Conservation (phyloP, 2,888 invertebrate genomes). For the Meta bourneti region DNA sequence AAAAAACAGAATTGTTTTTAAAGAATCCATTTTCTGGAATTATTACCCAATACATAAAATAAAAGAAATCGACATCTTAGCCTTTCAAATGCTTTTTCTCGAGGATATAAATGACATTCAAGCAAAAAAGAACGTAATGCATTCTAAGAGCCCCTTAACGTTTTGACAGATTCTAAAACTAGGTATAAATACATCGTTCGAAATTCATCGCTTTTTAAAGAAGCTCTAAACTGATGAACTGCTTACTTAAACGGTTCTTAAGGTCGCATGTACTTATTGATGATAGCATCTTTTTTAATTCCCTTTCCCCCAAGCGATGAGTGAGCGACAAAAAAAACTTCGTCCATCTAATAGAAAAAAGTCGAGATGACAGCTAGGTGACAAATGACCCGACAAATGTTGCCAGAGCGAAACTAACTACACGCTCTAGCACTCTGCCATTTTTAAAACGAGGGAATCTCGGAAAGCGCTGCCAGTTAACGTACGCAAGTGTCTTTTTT, state of each 20-base stretch:
- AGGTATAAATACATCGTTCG: not conserved
- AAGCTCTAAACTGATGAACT: slow-evolving; percentile 13
- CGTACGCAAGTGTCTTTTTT: not conserved
- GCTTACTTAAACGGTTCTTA: slow-evolving; percentile 25
- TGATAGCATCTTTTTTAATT: slow-evolving; percentile 4
- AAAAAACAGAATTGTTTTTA: too few relatives aligned
- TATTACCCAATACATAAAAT: too few relatives aligned
- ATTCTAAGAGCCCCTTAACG: too few relatives aligned
- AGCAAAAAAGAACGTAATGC: too few relatives aligned
- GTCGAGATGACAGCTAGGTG: slow-evolving; percentile 34
- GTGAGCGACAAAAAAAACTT: not conserved
- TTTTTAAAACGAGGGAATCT: slow-evolving; percentile 22
- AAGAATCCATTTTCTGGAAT: too few relatives aligned
- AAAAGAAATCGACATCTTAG: too few relatives aligned
- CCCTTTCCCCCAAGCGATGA: not conserved
- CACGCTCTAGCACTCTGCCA: slow-evolving; percentile 1
- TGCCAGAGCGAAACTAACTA: slow-evolving; percentile 20
- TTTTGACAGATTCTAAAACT: too few relatives aligned
- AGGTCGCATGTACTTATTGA: slow-evolving; percentile 21
- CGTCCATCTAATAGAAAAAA: slow-evolving; percentile 29
- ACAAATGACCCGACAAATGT: slow-evolving; percentile 62
- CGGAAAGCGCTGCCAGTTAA: slow-evolving; percentile 12
- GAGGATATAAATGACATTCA: too few relatives aligned
- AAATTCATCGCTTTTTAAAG: not conserved
- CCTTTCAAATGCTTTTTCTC: too few relatives aligned